Evolutionary conservation across 2,888 invertebrate species (phyloP).

Genomic region (Drepana falcataria): DNA sequence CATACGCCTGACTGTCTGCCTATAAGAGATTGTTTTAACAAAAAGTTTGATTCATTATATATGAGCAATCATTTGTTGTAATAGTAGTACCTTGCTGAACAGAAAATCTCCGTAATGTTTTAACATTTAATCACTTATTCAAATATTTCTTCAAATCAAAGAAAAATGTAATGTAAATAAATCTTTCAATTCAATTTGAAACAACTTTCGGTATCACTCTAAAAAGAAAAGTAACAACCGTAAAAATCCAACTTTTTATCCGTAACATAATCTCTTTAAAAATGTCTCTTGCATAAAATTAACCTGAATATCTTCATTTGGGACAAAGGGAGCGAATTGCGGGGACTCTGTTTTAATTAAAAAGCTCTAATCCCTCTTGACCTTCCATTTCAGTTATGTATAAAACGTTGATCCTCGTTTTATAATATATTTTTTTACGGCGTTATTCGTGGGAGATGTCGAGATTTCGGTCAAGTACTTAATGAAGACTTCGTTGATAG

Average conservation of each 20-base stretch:
- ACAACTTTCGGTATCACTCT: neutral
- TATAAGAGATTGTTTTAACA: no score
- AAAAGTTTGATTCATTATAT: no score
- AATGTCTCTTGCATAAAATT: neutral
- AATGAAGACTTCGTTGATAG: no score
- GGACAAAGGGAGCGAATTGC: neutral
- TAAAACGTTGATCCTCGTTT: neutral
- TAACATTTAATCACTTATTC: no score
- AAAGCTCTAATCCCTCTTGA: neutral
- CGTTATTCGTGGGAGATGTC: neutral
- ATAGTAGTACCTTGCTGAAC: no score
- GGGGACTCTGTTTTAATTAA: neutral
- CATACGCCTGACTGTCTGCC: no score
- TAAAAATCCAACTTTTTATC: neutral
- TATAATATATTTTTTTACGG: neutral
- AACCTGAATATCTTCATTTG: neutral
- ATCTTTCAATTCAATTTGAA: neutral
- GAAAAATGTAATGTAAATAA: neutral
- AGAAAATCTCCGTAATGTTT: no score
- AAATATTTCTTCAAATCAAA: neutral
- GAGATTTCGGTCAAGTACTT: no score
- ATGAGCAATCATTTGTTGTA: no score
- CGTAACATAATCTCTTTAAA: neutral
- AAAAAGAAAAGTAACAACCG: neutral
- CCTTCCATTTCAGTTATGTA: neutral